These are phyloP conservation scores for Cartodere bifasciata DNA, from an alignment of 2,888 invertebrate genomes.

Conservation along the genomic window DNA sequence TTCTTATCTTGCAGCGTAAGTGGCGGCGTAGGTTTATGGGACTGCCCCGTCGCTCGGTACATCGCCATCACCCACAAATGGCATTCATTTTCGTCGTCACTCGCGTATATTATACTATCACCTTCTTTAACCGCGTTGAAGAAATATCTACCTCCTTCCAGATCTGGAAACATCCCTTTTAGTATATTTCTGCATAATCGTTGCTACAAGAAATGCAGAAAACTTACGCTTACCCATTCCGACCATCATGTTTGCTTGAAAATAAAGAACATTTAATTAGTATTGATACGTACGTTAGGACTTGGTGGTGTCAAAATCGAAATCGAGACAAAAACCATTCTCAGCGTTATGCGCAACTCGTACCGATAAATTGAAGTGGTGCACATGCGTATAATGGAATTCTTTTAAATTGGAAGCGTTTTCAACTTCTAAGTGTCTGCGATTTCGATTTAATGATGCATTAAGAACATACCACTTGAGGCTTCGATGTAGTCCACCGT, in stretches of 20 bases:
- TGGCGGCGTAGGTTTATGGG: conserved; percentile 96
- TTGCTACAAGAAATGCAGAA: conserved; percentile 14
- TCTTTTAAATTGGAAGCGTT: too few relatives aligned
- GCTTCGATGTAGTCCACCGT: conserved; percentile 99
- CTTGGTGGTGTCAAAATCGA: too few relatives aligned
- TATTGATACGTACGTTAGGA: too few relatives aligned
- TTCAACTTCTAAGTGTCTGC: too few relatives aligned
- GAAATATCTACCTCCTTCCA: conserved; percentile 89
- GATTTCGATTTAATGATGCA: neutral
- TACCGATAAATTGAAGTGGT: too few relatives aligned
- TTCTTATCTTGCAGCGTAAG: conserved; percentile 65
- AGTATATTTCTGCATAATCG: conserved; percentile 11
- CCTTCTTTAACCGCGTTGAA: conserved; percentile 99
- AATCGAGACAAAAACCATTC: too few relatives aligned
- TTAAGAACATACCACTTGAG: conserved; percentile 69
- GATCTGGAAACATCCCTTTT: conserved; percentile 43
- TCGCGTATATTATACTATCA: conserved; percentile 91
- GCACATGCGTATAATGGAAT: too few relatives aligned
- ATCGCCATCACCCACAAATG: conserved; percentile 99
- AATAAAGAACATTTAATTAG: conserved; percentile 14
- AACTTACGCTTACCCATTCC: conserved; percentile 65
- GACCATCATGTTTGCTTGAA: conserved; percentile 79
- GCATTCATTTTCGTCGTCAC: conserved; percentile 95
- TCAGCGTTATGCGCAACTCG: too few relatives aligned
- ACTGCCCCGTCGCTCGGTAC: conserved; percentile 98